phyloP scores from a whole-genome alignment of 2,888 invertebrate species.

The Drosophila sordidapex region DNA sequence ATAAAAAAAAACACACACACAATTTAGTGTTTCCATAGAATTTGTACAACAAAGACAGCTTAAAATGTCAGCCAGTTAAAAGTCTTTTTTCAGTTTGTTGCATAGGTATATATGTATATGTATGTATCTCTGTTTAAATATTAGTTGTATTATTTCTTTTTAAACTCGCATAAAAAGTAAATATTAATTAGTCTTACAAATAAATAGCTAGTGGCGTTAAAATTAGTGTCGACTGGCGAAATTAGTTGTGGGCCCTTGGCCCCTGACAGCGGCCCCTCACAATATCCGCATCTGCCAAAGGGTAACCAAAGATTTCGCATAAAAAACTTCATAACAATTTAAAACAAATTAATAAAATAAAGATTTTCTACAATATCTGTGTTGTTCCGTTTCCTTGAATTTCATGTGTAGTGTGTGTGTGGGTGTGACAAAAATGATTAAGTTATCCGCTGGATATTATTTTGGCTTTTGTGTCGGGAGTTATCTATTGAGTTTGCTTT shows the following conservation, averaged over 20 bases:
- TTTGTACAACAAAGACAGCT: slow-evolving; percentile 56
- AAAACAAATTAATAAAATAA: slow-evolving; percentile 77
- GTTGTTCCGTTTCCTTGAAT: slow-evolving; percentile 32
- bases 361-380: slow-evolving; percentile 70
- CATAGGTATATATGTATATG: slow-evolving; percentile 46
- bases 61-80: slow-evolving; percentile 54
- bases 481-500: slow-evolving; percentile 34
- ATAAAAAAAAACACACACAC: neutral
- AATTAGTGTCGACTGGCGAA: slow-evolving; percentile 77
- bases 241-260: slow-evolving; percentile 36
- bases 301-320: slow-evolving; percentile 57
- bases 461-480: slow-evolving; percentile 61
- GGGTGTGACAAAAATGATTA: slow-evolving; percentile 42
- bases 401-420: slow-evolving; percentile 16
- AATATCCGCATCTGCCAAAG: slow-evolving; percentile 38
- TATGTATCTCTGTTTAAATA: slow-evolving; percentile 60
- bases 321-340: slow-evolving; percentile 77
- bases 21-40: slow-evolving; percentile 19
- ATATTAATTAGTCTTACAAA: slow-evolving; percentile 76
- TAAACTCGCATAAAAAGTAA: slow-evolving; percentile 76
- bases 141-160: slow-evolving; percentile 73
- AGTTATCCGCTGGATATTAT: slow-evolving; percentile 59
- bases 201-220: slow-evolving; percentile 79
- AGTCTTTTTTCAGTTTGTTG: slow-evolving; percentile 53
- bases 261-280: slow-evolving; percentile 31